Conservation (phyloP, 1,140 invertebrate genomes). For the Diorhabda carinulata region DNA sequence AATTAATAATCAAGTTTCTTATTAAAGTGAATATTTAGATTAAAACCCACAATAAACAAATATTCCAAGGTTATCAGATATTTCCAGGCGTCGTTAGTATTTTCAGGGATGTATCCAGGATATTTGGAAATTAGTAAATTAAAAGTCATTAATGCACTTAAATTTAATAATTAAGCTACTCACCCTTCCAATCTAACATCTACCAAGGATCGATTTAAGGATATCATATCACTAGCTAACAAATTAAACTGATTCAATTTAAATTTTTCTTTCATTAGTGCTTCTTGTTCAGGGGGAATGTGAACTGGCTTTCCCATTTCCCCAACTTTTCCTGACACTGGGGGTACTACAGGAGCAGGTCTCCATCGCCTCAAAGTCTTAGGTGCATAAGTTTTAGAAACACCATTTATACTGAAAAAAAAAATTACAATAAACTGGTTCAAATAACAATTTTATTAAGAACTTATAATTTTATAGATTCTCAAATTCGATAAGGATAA, state of each 20-base stretch:
- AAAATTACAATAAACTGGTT: background rate
- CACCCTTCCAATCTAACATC: conserved; percentile 91
- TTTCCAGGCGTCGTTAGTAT: no score
- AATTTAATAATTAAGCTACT: conserved; percentile 44
- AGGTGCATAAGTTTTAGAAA: conserved; percentile 46
- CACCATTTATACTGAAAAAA: conserved; percentile 3
- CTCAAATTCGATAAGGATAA: no score
- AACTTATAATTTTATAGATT: background rate
- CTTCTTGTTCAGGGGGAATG: conserved; percentile 78
- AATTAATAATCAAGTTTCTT: no score
- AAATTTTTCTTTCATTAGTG: conserved; percentile 90
- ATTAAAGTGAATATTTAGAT: no score
- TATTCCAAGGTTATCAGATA: no score
- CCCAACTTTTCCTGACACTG: conserved; percentile 69
- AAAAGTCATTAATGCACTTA: no score
- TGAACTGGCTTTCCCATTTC: conserved; percentile 86
- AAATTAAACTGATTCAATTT: conserved; percentile 99
- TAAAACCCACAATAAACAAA: no score
- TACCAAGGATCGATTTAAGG: conserved; percentile 89
- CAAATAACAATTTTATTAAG: no score
- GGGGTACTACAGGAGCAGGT: conserved; percentile 63
- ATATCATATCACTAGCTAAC: conserved; percentile 95
- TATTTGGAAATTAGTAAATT: no score
- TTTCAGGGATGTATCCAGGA: no score
- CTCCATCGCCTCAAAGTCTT: conserved; percentile 67